phyloP scores from a whole-genome alignment of 2,888 invertebrate species.

The Heliothis peltigera region DNA sequence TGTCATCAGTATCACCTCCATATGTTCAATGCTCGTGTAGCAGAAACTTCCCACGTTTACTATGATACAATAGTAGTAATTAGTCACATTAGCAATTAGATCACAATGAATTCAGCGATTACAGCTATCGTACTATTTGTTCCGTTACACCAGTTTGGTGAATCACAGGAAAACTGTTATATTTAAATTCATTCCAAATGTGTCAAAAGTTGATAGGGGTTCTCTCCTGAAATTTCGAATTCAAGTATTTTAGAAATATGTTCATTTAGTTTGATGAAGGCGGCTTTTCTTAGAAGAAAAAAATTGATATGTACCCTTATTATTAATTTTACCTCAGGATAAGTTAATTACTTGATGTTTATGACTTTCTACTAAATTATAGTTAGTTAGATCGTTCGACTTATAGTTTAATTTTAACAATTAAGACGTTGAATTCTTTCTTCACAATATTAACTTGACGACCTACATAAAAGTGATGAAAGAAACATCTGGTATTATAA shows the following conservation, averaged over 20 bases:
- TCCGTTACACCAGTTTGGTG: constrained; percentile 35
- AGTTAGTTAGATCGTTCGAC: constrained; percentile 2
- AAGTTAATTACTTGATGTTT: constrained; percentile 7
- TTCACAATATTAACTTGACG: constrained; percentile 15
- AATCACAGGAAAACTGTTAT: constrained; percentile 36
- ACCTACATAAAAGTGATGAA: not conserved
- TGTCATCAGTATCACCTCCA: constrained; percentile 21
- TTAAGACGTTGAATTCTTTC: constrained; percentile 7
- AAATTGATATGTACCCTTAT: too few species aligned
- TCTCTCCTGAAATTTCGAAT: too few species aligned
- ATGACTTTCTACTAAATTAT: constrained; percentile 4
- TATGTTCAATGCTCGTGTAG: constrained; percentile 20
- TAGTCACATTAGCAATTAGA: constrained; percentile 51
- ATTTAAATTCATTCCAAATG: not conserved
- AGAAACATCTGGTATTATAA: constrained; percentile 9
- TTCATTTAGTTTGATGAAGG: too few species aligned
- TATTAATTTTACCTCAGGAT: too few species aligned
- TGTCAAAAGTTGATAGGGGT: too few species aligned
- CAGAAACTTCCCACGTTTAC: constrained; percentile 45
- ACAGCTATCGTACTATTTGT: constrained; percentile 21
- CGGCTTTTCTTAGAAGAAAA: too few species aligned
- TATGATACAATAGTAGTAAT: constrained; percentile 38
- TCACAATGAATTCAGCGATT: constrained; percentile 30
- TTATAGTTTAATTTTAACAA: constrained; percentile 15
- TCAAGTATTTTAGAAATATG: too few species aligned